Evolutionary conservation across 2,113 vertebrate genomes (phyloP).

Genomic region (Nannospalax galili): DNA sequence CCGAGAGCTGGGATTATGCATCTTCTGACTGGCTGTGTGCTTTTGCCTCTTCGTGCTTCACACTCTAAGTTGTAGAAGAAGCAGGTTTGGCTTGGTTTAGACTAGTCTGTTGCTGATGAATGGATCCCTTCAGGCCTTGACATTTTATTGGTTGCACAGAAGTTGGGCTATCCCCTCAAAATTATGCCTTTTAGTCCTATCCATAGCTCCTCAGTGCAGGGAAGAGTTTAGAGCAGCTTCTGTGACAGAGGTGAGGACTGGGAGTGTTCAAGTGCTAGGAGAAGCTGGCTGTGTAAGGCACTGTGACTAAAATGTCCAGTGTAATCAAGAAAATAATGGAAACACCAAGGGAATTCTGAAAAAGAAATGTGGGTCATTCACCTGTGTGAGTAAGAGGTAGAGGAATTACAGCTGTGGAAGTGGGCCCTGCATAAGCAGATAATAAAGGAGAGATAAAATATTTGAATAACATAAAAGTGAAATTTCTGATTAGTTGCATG

Average conservation of each 20-base stretch:
- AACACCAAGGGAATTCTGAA: no score
- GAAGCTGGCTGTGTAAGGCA: no score
- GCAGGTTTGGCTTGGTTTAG: neutral
- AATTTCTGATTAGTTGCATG: constrained; percentile 41
- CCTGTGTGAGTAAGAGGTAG: neutral
- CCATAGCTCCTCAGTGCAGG: neutral
- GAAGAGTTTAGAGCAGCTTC: neutral
- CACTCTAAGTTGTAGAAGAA: neutral
- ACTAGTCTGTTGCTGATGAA: constrained; percentile 8
- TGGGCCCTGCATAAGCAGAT: constrained; percentile 9
- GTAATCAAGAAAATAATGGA: no score
- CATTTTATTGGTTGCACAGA: constrained; percentile 15
- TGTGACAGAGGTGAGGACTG: no score
- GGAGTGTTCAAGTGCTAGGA: no score
- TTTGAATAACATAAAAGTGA: constrained; percentile 19
- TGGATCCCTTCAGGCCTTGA: neutral
- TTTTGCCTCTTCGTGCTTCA: neutral
- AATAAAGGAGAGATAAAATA: constrained; percentile 23
- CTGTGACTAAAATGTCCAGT: no score
- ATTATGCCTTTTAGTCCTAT: neutral
- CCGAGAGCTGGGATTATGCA: neutral
- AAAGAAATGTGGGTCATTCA: neutral
- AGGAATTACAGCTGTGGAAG: constrained; percentile 32
- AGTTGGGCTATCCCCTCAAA: neutral
- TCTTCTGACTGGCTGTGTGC: neutral